Base-by-base conservation (phyloP, 1,140 invertebrate species). In the Coelopa frigida region DNA sequence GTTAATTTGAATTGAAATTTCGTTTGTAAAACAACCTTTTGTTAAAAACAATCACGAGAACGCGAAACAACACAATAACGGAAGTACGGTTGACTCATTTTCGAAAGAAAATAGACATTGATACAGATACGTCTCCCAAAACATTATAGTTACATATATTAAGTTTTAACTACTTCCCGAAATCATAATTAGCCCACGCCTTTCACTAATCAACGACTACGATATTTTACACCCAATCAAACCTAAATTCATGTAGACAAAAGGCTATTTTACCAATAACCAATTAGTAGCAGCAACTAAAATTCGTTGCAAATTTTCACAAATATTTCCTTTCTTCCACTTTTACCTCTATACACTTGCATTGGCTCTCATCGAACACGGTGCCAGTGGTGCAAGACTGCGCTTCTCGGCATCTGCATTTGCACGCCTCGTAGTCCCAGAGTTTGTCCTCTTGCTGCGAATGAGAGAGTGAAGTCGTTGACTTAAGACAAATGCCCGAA, bases 381-480 rank as follows among this genome's bases (percentile, higher is more conserved):
- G 67, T 77, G 17, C 81, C 81, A 8, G 75, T 78, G 15, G 73
- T 75, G 58, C 82, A 84, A 10, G 72, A 68, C 21, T 69, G 54
- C 2, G 62, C 54, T 20, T 75, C 68, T 27, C 75, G 65, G 51
- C 82, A 84, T 39, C 68, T 61, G 47, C 82, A 84, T 15, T 55
- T 53, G 54, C 82, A 84, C 1, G 57, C 60, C 15, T 73, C 58
- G 6, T 73, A 63, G 53, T 83, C 74, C 82, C 81, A 84, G 11
- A 76, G 57, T 56, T 81, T 80, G n/a, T 57, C 71, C 1, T 61
- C 58, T 46, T 55, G 37, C 48, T 68, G 33, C 6, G 18, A 6
- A 36, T 36, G 18, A 36, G 18, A 8, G 6, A 14, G 6, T 36
- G 18, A 8, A 36, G 4, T 36, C 15, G n/a, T 32, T 15, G 15